These are phyloP conservation scores for Dasyprocta punctata DNA, from an alignment of 2,113 vertebrate species.

Conservation along the genomic window DNA sequence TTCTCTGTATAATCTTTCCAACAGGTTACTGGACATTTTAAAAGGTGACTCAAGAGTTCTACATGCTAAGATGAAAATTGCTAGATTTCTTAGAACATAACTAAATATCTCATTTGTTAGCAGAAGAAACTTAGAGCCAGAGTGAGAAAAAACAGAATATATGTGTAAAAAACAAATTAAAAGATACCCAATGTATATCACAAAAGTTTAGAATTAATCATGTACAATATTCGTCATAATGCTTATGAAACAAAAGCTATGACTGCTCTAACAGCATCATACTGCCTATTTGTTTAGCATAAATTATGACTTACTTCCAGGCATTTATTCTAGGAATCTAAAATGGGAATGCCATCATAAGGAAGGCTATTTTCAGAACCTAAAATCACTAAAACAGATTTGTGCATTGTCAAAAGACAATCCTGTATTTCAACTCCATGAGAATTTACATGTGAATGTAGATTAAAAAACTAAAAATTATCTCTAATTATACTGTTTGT, in stretches of 20 bases:
- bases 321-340: background rate
- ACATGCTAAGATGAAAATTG: background rate
- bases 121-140: background rate
- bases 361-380: background rate
- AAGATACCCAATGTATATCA: background rate
- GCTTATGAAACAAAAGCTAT: background rate
- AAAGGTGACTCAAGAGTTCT: background rate
- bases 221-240: background rate
- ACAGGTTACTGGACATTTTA: background rate
- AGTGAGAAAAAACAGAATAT: background rate
- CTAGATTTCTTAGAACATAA: background rate
- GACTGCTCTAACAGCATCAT: background rate
- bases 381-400: slow-evolving; percentile 46
- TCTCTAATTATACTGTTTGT: background rate
- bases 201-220: background rate
- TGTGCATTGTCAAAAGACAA: no score
- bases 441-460: background rate
- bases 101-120: background rate
- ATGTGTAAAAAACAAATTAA: background rate
- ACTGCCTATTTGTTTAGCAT: slow-evolving; percentile 24
- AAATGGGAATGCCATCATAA: background rate
- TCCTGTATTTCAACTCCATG: background rate
- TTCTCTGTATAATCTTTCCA: background rate
- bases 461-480: slow-evolving; percentile 1
- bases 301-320: slow-evolving; percentile 12